Evolutionary conservation across 23 tunicate genomes (phyloP).

Genomic region (Corella eumyota): DNA sequence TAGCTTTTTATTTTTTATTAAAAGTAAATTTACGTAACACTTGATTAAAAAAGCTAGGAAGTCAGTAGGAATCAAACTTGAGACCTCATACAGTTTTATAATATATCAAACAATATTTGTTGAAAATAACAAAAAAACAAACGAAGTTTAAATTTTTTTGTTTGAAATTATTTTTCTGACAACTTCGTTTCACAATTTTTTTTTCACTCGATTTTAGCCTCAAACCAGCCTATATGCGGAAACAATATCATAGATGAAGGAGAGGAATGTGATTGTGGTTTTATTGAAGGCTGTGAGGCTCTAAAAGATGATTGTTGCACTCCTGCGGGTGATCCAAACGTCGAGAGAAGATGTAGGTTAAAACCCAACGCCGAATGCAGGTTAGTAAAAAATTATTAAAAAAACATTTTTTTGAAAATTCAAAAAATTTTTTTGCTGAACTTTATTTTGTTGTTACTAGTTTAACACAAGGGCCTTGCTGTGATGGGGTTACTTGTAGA

Average conservation of each 20-base stretch:
- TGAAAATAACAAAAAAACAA: too few relatives aligned
- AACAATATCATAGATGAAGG: conserved; percentile 75
- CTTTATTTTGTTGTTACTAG: conserved; percentile 8
- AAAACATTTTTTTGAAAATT: background rate
- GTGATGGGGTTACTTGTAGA: conserved; percentile 36
- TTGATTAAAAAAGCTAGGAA: too few relatives aligned
- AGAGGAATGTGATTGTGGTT: conserved; percentile 97
- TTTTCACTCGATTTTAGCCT: too few relatives aligned
- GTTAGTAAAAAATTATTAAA: conserved; percentile 7
- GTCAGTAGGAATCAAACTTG: too few relatives aligned
- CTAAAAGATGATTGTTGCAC: conserved; percentile 52
- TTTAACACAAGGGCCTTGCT: conserved; percentile 86
- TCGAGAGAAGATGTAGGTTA: conserved; percentile 49
- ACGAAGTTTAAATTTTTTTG: too few relatives aligned
- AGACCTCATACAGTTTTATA: too few relatives aligned
- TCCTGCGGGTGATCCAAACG: conserved; percentile 45
- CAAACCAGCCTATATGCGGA: conserved; percentile 78
- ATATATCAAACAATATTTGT: too few relatives aligned
- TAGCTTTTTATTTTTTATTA: too few relatives aligned
- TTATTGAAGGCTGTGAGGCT: conserved; percentile 35
- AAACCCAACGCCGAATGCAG: conserved; percentile 51
- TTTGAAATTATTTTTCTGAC: too few relatives aligned
- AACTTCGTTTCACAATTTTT: too few relatives aligned
- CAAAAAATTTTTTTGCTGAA: background rate
- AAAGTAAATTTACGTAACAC: too few relatives aligned